These are phyloP conservation scores for Xestia c-nigrum DNA, from an alignment of 2,888 invertebrate genomes.

Conservation along the genomic window DNA sequence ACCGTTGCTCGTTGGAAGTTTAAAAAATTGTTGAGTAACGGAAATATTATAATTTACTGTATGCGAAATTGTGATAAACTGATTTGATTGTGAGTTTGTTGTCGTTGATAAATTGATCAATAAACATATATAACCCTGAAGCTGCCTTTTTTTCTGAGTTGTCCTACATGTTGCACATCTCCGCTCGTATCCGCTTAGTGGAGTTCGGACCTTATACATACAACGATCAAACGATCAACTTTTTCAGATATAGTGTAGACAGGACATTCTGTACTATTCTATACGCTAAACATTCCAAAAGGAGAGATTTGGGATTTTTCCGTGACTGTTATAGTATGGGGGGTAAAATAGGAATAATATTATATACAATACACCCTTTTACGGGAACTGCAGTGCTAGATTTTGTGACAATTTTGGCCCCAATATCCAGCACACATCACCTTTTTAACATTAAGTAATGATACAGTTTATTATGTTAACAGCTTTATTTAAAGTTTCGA, in stretches of 20 bases:
- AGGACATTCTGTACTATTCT: neutral
- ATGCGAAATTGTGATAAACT: too few species aligned
- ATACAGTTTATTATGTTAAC: neutral
- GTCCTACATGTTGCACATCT: too few species aligned
- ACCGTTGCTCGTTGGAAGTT: too few species aligned
- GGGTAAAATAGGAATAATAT: neutral
- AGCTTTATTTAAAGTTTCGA: neutral
- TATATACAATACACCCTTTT: neutral
- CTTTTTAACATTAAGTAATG: neutral
- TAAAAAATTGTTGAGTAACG: too few species aligned
- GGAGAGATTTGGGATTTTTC: slow-evolving; percentile 14
- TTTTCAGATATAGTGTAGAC: neutral
- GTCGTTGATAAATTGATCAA: too few species aligned
- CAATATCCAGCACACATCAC: neutral
- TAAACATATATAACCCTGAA: too few species aligned
- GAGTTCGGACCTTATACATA: neutral
- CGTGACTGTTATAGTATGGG: slow-evolving; percentile 9
- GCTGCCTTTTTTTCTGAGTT: too few species aligned
- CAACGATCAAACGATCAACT: too few species aligned
- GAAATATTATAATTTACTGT: too few species aligned
- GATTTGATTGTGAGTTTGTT: too few species aligned
- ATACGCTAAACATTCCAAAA: neutral
- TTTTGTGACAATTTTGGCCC: neutral
- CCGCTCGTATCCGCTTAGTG: too few species aligned
- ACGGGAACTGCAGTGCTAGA: neutral